phyloP scores from a whole-genome alignment of 2,888 invertebrate species.

The Pollenia labialis region DNA sequence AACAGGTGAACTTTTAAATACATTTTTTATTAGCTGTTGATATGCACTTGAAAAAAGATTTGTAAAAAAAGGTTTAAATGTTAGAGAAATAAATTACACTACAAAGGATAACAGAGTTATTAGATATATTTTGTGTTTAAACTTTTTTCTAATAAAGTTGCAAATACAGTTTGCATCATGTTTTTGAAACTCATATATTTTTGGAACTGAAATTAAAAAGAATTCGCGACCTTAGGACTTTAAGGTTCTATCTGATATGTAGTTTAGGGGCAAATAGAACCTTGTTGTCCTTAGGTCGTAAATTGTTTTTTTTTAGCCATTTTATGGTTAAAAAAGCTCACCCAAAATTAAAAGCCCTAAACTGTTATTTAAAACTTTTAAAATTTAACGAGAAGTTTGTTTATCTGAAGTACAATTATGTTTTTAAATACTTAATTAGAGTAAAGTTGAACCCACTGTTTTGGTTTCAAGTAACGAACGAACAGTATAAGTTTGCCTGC shows the following conservation, averaged over 20 bases:
- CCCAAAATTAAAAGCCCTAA: not conserved
- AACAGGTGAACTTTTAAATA: constrained; percentile 7
- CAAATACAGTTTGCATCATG: too few relatives aligned
- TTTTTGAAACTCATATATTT: too few relatives aligned
- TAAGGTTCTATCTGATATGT: too few relatives aligned
- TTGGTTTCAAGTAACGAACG: not conserved
- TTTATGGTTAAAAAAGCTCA: too few relatives aligned
- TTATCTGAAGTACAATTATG: constrained; percentile 16
- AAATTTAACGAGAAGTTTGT: constrained; percentile 12
- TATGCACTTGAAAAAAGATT: constrained; percentile 30
- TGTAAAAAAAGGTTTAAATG: not conserved
- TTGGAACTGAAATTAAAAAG: too few relatives aligned
- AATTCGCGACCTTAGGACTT: too few relatives aligned
- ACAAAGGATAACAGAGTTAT: not conserved
- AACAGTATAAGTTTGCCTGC: constrained; percentile 19
- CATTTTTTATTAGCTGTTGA: constrained; percentile 19
- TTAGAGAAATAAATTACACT: not conserved
- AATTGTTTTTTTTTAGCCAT: too few relatives aligned
- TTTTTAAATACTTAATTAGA: constrained; percentile 28
- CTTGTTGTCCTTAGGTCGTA: too few relatives aligned
- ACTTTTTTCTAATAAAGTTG: too few relatives aligned
- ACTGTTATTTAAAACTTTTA: constrained; percentile 14
- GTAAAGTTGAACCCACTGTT: constrained; percentile 8
- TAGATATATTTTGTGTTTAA: too few relatives aligned
- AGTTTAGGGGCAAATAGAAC: too few relatives aligned